phyloP scores from a whole-genome alignment of 2,888 invertebrate species.

The Tupiocoris notatus region DNA sequence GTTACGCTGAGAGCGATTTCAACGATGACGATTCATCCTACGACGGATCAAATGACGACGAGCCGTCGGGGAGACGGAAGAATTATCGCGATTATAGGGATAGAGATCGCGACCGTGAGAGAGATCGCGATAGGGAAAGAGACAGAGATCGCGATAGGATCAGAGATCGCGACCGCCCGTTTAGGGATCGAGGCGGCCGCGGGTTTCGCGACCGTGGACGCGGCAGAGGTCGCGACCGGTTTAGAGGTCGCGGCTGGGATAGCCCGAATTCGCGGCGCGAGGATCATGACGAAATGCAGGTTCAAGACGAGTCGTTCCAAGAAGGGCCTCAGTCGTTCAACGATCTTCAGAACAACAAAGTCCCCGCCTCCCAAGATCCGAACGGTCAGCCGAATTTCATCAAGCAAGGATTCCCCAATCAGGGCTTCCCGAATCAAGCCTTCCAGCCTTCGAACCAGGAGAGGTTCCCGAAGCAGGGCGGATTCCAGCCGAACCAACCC shows the following conservation, averaged over 20 bases:
- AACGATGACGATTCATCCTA: not conserved
- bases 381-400: not conserved
- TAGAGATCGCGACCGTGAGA: not conserved
- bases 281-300: not conserved
- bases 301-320: not conserved
- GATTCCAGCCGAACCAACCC: constrained; percentile 9
- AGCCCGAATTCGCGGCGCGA: not conserved
- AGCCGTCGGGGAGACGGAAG: not conserved
- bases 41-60: not conserved
- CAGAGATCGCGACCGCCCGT: not conserved
- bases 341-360: not conserved
- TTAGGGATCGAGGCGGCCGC: not conserved
- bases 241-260: not conserved
- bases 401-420: constrained; percentile 10
- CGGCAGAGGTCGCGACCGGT: not conserved
- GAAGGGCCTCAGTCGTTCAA: not conserved
- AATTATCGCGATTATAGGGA: not conserved
- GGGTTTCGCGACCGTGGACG: not conserved
- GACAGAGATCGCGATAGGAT: not conserved
- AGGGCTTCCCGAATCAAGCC: not conserved
- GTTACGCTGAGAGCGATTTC: not conserved
- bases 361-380: not conserved
- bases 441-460: not conserved
- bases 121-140: constrained; percentile 1
- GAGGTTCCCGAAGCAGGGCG: constrained; percentile 17